Base-by-base conservation (phyloP, 2,113 vertebrate species). In the Tachuris rubrigastra region DNA sequence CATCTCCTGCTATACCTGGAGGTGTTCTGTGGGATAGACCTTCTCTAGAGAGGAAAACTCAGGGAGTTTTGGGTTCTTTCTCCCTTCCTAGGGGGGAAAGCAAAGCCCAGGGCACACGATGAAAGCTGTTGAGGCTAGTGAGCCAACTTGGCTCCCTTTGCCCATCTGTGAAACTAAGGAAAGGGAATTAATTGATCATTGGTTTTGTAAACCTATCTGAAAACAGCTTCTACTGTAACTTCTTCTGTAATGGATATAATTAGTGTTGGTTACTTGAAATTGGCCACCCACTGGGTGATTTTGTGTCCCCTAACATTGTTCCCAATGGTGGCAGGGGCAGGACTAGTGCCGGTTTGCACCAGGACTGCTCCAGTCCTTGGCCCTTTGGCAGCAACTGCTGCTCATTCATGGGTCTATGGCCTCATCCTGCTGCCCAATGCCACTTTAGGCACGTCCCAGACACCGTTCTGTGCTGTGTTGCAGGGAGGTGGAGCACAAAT, bases 11-110 rank as follows among this genome's bases (percentile, higher is more conserved):
- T 9, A 33, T 3, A 65, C 56, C 77, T 35, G 74, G 14, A 10
- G 0, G 5, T 9, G 65, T 14, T 65, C 71, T 33, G 49, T 0
- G 0, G 17, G 6, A 2, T 8, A 2, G 0, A 5, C 53, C 37
- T 31, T n/a, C 47, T 18, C 49, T 3, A 3, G 68, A 19, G 25
- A 4, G 8, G 39, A 6, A 22, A 69, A 4, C 37, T 6, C 3
- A 33, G 42, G 53, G 63, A 31, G 5, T 56, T 86, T 10, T 0
- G 0, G 56, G 35, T 8, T 23, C 20, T 47, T 33, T 8, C 22
- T n/a, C 22, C 31, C 13, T 41, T 8, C 35, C 12, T 5, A 1
- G 76, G 78, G 39, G 56, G 9, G 1, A 21, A 53, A 7, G 67
- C 13, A 3, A 15, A 46, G 83, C 20, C 7, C 8, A 5, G 62